A percentile compares a stretch with the other conserved stretches of the same genome.
Evolutionary conservation across 1,140 invertebrate species (phyloP).

Genomic region (Pemphigus obesinymphae): DNA sequence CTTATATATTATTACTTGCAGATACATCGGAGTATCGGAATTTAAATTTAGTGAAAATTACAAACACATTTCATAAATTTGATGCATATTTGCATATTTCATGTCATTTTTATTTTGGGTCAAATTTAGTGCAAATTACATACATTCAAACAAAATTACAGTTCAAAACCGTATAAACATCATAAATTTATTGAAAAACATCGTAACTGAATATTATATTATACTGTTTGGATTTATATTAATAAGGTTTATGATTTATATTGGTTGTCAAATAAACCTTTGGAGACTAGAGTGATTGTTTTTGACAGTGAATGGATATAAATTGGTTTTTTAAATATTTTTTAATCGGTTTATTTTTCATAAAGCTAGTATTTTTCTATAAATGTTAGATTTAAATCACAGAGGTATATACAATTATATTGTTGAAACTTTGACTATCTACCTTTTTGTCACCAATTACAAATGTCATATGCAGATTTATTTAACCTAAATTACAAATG

Average conservation of each 20-base stretch:
- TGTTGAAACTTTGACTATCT: neutral
- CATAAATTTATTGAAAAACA: too few relatives aligned
- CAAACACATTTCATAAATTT: too few relatives aligned
- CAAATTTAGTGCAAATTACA: too few relatives aligned
- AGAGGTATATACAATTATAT: neutral
- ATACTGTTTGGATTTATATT: too few relatives aligned
- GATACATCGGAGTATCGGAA: too few relatives aligned
- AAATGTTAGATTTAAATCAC: neutral
- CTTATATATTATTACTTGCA: too few relatives aligned
- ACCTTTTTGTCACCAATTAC: neutral
- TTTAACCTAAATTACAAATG: neutral
- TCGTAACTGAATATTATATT: too few relatives aligned
- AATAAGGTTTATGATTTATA: neutral
- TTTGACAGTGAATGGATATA: neutral
- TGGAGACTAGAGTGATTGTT: neutral
- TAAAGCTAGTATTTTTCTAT: neutral
- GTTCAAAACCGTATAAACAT: too few relatives aligned
- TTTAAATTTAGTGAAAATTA: too few relatives aligned
- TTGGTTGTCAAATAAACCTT: neutral
- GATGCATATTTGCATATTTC: too few relatives aligned
- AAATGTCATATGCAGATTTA: neutral
- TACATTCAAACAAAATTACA: too few relatives aligned
- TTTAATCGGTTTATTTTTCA: neutral
- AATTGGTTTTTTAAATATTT: neutral
- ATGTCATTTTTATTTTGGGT: too few relatives aligned